phyloP scores from a whole-genome alignment of 2,888 invertebrate genomes.

The Spodoptera littoralis region DNA sequence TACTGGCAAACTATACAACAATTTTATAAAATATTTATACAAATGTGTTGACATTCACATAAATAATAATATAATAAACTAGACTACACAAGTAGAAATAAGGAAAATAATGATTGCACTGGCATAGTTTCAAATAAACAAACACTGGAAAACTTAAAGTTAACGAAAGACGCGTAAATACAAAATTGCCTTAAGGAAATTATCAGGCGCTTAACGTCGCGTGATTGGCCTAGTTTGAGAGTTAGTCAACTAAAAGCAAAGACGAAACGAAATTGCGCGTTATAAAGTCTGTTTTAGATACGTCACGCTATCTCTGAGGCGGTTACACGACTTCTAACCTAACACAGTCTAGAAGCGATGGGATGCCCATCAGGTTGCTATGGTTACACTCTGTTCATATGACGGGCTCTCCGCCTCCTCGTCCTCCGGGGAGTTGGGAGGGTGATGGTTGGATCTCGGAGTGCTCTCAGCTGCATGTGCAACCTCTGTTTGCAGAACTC shows the following conservation, averaged over 20 bases:
- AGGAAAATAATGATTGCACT: constrained; percentile 28
- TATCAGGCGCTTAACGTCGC: background rate
- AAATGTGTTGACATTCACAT: constrained; percentile 32
- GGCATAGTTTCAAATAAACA: constrained; percentile 1
- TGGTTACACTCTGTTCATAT: constrained; percentile 52
- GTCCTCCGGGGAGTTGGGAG: constrained; percentile 65
- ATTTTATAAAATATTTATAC: constrained; percentile 19
- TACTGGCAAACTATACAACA: constrained; percentile 28
- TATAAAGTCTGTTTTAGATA: constrained; percentile 18
- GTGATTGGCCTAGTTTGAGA: background rate
- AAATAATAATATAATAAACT: constrained; percentile 7
- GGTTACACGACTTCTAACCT: constrained; percentile 37
- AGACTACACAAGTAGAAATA: constrained; percentile 16
- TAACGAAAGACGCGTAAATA: no score
- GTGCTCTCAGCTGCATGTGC: constrained; percentile 93
- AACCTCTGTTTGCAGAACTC: constrained; percentile 96
- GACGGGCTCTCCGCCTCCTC: constrained; percentile 62
- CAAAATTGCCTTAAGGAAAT: constrained; percentile 3
- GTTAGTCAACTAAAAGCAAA: constrained; percentile 5
- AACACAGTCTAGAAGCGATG: constrained; percentile 55
- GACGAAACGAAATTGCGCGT: constrained; percentile 6
- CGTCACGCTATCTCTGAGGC: constrained; percentile 19
- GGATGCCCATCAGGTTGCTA: constrained; percentile 40
- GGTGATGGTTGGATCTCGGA: constrained; percentile 87
- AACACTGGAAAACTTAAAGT: background rate